Conservation (phyloP, 2,113 vertebrate species). For the Chloropsis cyanopogon region DNA sequence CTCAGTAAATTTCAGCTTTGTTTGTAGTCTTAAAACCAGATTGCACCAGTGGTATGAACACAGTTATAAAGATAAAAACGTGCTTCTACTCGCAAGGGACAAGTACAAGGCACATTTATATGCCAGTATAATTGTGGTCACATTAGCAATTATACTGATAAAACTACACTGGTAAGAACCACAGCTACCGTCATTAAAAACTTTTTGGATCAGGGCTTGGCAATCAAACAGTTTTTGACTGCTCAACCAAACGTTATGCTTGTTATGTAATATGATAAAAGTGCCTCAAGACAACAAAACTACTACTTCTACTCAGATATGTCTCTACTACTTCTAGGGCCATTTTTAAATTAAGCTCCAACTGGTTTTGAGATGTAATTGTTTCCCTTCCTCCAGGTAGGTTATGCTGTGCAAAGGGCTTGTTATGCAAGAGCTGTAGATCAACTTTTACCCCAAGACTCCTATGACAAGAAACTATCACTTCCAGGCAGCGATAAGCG, state of each 20-base stretch:
- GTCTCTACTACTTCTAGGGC: not conserved
- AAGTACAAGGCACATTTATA: constrained; percentile 21
- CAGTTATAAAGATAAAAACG: not conserved
- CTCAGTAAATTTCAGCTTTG: not conserved
- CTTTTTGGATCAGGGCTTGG: not conserved
- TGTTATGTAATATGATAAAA: not conserved
- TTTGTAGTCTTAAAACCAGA: not conserved
- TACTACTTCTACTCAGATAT: not conserved
- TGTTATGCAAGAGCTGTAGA: not conserved
- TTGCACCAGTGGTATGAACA: not conserved
- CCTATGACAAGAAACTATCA: not conserved
- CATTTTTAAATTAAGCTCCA: not conserved
- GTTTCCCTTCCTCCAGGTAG: not conserved
- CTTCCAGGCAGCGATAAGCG: not conserved
- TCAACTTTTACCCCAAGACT: not conserved
- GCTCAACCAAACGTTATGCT: not conserved
- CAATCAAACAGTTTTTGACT: not conserved
- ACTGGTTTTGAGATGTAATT: not conserved
- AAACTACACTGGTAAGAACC: not conserved
- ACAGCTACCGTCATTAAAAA: not conserved
- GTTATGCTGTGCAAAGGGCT: not conserved
- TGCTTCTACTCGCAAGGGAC: not conserved
- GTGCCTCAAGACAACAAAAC: not conserved
- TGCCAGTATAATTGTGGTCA: not conserved
- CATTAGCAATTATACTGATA: not conserved